Evolutionary conservation across 2,113 vertebrate species (phyloP).

Genomic region (Setophaga kirtlandii): DNA sequence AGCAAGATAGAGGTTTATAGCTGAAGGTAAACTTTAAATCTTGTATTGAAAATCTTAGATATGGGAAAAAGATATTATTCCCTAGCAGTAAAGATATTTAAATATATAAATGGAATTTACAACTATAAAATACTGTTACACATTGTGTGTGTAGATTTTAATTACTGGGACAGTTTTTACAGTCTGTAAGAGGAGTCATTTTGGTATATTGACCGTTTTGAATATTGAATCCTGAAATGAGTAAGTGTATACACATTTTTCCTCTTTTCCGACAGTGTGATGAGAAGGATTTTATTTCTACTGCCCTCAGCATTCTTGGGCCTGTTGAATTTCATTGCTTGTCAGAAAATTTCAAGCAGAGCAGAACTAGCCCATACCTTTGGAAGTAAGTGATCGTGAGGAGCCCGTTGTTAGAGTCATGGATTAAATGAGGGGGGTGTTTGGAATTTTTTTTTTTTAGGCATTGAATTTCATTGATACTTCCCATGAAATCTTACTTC

Average conservation of each 20-base stretch:
- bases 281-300: background rate
- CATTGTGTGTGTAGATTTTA: background rate
- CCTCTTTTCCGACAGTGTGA: rapidly evolving
- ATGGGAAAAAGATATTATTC: background rate
- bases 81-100: background rate
- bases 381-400: background rate
- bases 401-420: background rate
- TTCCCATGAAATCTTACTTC: background rate
- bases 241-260: background rate
- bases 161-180: background rate
- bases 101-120: background rate
- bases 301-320: background rate
- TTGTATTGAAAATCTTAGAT: background rate
- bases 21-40: background rate
- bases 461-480: background rate
- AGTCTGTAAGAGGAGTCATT: background rate
- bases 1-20: background rate
- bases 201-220: background rate
- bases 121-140: background rate
- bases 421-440: rapidly evolving
- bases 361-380: background rate
- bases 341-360: background rate
- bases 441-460: background rate
- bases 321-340: background rate
- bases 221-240: background rate